Conservation (phyloP, 2,113 vertebrate genomes). For the Gyps fulvus region DNA sequence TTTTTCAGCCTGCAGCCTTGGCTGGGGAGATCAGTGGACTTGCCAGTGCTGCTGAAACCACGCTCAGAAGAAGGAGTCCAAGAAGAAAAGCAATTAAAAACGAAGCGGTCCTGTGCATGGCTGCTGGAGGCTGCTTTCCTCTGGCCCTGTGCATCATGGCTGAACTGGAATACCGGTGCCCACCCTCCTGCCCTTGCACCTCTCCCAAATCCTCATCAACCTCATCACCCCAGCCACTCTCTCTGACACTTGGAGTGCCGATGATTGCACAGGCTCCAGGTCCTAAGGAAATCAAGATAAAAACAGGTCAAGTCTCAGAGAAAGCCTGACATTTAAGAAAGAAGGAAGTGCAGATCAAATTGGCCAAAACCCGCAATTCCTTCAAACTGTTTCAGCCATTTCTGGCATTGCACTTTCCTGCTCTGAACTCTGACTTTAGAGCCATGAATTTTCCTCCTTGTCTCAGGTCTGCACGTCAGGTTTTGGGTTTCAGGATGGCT, state of each 20-base stretch:
- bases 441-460: neutral
- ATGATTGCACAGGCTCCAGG: neutral
- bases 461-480: neutral
- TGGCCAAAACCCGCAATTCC: rapidly evolving
- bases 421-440: neutral
- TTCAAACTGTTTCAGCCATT: neutral
- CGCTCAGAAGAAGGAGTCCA: neutral
- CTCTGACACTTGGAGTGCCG: neutral
- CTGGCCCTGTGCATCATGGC: neutral
- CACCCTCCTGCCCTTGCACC: neutral
- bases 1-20: neutral
- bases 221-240: neutral
- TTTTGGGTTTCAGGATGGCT: neutral
- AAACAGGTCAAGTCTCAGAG: neutral
- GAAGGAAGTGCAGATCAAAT: neutral
- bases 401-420: neutral
- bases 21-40: neutral
- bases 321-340: neutral
- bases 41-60: neutral
- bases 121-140: neutral
- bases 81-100: neutral
- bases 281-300: neutral
- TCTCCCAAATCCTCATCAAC: neutral
- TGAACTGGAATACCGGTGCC: neutral
- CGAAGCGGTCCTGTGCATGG: neutral